Conservation (phyloP, 2,797 vertebrate genomes). For the Liparis tanakae region DNA sequence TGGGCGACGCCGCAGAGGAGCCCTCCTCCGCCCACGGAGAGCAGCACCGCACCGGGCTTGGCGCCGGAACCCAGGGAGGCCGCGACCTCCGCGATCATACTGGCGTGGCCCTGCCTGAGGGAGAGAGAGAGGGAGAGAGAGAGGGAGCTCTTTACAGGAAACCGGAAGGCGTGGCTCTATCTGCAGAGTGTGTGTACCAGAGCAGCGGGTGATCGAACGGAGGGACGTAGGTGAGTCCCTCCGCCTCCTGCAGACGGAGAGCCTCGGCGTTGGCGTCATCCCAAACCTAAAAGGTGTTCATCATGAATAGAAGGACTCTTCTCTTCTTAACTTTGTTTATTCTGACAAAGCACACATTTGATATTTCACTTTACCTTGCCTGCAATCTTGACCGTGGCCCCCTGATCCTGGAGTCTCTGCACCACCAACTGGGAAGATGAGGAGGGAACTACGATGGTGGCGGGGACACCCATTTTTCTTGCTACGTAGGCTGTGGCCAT, state of each 20-base stretch:
- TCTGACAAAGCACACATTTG: not conserved
- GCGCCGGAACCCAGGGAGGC: conserved; percentile 60
- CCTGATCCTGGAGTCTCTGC: conserved; percentile 78
- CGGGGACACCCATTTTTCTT: conserved; percentile 79
- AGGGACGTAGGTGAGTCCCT: conserved; percentile 78
- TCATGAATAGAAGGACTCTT: no score
- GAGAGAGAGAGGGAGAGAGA: not conserved
- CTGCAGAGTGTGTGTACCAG: conserved; percentile 71
- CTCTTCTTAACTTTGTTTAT: not conserved
- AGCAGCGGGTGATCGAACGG: conserved; percentile 85
- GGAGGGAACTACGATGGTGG: conserved; percentile 81
- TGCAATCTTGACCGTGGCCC: conserved; percentile 75
- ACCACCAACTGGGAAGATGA: conserved; percentile 76
- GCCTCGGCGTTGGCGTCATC: conserved; percentile 85
- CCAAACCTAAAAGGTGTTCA: conserved; percentile 77
- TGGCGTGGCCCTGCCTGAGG: conserved; percentile 83
- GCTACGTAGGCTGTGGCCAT: conserved; percentile 83
- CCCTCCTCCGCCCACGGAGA: conserved; percentile 86
- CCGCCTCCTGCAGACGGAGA: conserved; percentile 70
- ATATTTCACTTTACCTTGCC: conserved; percentile 74
- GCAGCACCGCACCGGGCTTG: conserved; percentile 82
- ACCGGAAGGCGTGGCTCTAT: not conserved
- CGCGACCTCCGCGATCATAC: conserved; percentile 77
- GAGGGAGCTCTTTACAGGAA: not conserved
- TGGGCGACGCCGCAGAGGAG: conserved; percentile 84